phyloP scores from a whole-genome alignment of 2,113 vertebrate genomes.

The Siniperca chuatsi region DNA sequence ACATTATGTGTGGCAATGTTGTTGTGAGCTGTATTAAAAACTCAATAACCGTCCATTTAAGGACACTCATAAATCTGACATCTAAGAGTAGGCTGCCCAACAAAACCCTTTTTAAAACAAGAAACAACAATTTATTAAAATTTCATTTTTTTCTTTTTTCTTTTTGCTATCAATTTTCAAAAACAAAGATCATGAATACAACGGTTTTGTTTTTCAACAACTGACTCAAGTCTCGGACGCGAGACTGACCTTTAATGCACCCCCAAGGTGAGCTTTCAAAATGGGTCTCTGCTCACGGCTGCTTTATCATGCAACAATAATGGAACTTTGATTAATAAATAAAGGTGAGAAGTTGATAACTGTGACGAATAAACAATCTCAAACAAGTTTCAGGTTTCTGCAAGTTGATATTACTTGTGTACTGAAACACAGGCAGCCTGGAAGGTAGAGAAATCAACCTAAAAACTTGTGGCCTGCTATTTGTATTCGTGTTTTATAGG shows the following conservation, averaged over 20 bases:
- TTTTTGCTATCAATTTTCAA: too few species aligned
- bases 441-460: neutral
- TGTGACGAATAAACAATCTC: neutral
- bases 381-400: neutral
- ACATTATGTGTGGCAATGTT: neutral
- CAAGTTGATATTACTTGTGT: neutral
- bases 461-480: neutral
- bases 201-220: too few species aligned
- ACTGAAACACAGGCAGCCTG: neutral
- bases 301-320: neutral
- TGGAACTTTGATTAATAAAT: neutral
- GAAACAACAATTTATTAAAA: neutral
- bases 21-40: neutral
- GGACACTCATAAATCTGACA: neutral
- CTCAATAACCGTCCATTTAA: neutral
- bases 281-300: neutral
- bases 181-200: too few species aligned
- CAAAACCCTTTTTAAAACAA: neutral
- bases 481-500: neutral
- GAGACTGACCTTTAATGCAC: neutral
- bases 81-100: neutral
- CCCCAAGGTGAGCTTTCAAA: neutral
- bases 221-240: neutral
- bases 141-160: neutral
- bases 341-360: neutral